Evolutionary conservation across 1,140 invertebrate genomes (phyloP).

Genomic region (Platorchestia sp.): DNA sequence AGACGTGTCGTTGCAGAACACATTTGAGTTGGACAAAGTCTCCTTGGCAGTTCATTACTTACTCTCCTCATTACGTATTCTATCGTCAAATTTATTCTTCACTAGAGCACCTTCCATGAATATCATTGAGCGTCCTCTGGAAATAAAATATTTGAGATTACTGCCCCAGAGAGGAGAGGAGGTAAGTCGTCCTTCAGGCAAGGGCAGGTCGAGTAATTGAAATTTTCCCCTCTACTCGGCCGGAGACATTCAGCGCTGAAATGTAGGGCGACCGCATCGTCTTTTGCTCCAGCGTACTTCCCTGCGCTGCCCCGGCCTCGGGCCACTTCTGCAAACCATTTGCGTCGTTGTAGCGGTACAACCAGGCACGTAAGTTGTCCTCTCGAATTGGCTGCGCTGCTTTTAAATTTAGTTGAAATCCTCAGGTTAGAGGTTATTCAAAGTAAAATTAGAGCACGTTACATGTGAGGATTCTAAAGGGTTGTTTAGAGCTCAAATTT

Average conservation of each 20-base stretch:
- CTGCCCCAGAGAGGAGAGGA: neutral
- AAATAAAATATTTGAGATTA: neutral
- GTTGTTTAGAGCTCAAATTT: too few species aligned
- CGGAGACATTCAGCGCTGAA: neutral
- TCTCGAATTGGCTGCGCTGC: too few species aligned
- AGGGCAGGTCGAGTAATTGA: neutral
- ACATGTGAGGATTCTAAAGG: too few species aligned
- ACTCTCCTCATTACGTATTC: neutral
- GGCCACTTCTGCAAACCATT: too few species aligned
- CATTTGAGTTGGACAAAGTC: neutral
- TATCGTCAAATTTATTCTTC: neutral
- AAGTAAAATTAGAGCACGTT: too few species aligned
- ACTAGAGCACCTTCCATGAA: neutral
- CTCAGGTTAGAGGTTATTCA: too few species aligned
- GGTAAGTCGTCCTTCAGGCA: neutral
- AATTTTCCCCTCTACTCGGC: neutral
- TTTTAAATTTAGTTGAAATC: too few species aligned
- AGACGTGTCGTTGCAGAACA: neutral
- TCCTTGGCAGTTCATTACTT: neutral
- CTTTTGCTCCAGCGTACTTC: neutral
- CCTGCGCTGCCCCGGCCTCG: neutral
- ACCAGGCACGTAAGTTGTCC: too few species aligned
- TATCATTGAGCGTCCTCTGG: neutral
- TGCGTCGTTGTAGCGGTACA: too few species aligned
- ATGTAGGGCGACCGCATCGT: neutral